Evolutionary conservation across 2,888 invertebrate species (phyloP), one percentile per base, ranked within the genome.

Genomic region (Drosophila siamana): DNA sequence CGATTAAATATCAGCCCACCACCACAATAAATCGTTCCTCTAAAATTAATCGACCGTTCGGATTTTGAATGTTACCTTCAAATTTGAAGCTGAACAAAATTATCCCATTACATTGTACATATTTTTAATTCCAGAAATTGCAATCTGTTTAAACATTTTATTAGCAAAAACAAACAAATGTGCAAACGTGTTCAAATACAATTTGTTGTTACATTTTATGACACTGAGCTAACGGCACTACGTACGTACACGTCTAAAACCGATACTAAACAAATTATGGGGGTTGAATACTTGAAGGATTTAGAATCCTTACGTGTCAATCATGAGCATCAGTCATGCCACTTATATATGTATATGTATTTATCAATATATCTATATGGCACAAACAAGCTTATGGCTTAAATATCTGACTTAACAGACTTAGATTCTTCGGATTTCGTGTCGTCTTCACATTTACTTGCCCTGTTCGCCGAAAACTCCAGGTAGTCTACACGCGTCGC

Each of bases 401-500:
- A 48, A 7, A 24, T 11, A 15, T 40, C 44, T 8, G 16, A 52
- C 28, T 13, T 43, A 4, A 57, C 0, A 4, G 64, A 55, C 44
- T 69, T 68, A 0, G 28, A 19, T 1, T 82, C 85, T 5, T 80
- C 84, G 2, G 61, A 16, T 26, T 41, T 69, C 0, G 50, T 0
- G 16, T 75, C 64, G 3, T 11, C 44, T 5, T 72, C 72, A 4
- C 1, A n/a, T 33, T 33, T 9, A 48, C 13, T 33, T 6, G 33
- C 67, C 13, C 56, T 64, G 16, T 67, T 74, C 0, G 77, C 71
- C 1, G 88, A 76, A 30, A 88, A 83, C 28, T 83, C 94, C 81
- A 97, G 94, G 89, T 99, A 99, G 92, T 98, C 97, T 0, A 96
- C 95, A 72, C 95, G 95, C 22, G 99, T 98, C 1, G 99, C 99